A percentile compares a stretch with the other conserved stretches of the same genome.
These are phyloP conservation scores for Phortica magna DNA, from an alignment of 2,888 invertebrate genomes.

Conservation along the genomic window DNA sequence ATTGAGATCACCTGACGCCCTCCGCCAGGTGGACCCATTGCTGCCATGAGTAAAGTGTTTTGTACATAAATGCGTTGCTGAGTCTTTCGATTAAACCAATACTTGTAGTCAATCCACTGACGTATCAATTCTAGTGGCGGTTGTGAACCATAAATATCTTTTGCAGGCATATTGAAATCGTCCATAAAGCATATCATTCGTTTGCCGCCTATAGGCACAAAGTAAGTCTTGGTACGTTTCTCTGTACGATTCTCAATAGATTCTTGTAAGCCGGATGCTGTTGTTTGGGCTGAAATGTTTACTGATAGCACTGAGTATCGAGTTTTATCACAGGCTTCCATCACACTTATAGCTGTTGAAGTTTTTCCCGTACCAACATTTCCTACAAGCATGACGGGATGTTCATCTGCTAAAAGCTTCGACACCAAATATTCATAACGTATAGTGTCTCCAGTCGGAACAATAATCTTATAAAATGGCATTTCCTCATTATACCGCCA, in stretches of 20 bases:
- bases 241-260: constrained; percentile 91
- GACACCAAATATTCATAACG: constrained; percentile 87
- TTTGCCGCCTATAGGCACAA: constrained; percentile 89
- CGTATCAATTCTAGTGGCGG: constrained; percentile 91
- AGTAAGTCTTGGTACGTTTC: constrained; percentile 91
- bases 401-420: constrained; percentile 82
- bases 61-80: constrained; percentile 88
- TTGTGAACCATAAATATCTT: constrained; percentile 92
- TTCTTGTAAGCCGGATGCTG: constrained; percentile 90
- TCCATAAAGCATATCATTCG: constrained; percentile 92
- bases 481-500: constrained; percentile 82
- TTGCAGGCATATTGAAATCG: constrained; percentile 95
- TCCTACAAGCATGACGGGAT: constrained; percentile 88
- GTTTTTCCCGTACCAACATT: constrained; percentile 94
- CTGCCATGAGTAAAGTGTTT: constrained; percentile 87
- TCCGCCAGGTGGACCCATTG: constrained; percentile 93
- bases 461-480: constrained; percentile 90
- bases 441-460: constrained; percentile 93
- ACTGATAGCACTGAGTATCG: constrained; percentile 85
- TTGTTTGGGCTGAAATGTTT: constrained; percentile 94
- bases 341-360: constrained; percentile 85
- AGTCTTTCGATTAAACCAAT: constrained; percentile 91
- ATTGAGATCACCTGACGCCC: constrained; percentile 89
- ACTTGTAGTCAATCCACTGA: constrained; percentile 93
- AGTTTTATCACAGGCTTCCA: constrained; percentile 79